Evolutionary conservation across 2,797 vertebrate species (phyloP).

Genomic region (Acrossocheilus fasciatus): DNA sequence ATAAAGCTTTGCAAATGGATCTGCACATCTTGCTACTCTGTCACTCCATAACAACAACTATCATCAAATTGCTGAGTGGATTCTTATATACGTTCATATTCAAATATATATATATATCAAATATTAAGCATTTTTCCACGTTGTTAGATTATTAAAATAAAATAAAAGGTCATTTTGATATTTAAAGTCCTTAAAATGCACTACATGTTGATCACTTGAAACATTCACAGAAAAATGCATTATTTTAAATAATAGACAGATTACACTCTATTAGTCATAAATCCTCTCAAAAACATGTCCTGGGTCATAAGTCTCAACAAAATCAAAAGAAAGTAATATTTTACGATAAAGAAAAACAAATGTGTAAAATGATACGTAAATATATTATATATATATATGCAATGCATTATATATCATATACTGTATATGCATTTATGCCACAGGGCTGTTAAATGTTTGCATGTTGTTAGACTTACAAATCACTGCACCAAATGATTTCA

Average conservation of each 20-base stretch:
- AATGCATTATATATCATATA: too few relatives aligned
- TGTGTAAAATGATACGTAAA: neutral
- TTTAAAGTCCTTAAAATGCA: neutral
- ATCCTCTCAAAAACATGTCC: neutral
- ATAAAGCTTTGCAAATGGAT: too few relatives aligned
- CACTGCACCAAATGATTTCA: too few relatives aligned
- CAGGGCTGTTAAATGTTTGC: too few relatives aligned
- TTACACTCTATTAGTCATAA: neutral
- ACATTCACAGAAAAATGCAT: neutral
- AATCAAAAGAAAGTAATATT: neutral
- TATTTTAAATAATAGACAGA: neutral
- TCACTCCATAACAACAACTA: too few relatives aligned
- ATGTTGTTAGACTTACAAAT: too few relatives aligned
- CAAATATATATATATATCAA: neutral
- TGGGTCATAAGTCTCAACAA: neutral
- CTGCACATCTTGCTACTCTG: too few relatives aligned
- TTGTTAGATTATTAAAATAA: neutral
- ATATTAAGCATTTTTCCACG: neutral
- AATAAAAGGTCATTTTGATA: neutral
- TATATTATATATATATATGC: too few relatives aligned
- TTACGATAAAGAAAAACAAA: too few relatives aligned
- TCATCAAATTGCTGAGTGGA: neutral
- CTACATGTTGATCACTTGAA: neutral
- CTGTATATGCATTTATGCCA: too few relatives aligned
- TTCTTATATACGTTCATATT: neutral